Conservation (phyloP, 1,140 invertebrate species). For the Habropoda laboriosa region DNA sequence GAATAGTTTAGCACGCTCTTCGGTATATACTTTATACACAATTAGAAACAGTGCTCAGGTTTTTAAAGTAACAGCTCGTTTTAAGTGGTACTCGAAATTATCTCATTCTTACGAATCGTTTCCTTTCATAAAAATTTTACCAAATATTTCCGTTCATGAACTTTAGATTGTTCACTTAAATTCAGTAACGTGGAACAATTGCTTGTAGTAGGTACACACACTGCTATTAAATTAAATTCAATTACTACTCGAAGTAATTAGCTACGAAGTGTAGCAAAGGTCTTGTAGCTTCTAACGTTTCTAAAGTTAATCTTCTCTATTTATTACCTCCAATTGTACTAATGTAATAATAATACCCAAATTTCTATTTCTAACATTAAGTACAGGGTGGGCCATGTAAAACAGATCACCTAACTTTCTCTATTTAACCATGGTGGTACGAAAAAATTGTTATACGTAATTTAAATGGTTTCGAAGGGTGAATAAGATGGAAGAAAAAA, state of each 20-base stretch:
- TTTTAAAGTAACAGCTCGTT: background rate
- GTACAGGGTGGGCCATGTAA: no score
- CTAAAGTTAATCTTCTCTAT: no score
- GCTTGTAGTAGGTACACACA: background rate
- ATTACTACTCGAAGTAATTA: background rate
- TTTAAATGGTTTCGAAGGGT: no score
- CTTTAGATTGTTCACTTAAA: background rate
- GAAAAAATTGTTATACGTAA: no score
- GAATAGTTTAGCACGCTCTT: background rate
- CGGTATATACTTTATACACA: background rate
- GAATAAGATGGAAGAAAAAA: no score
- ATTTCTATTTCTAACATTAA: no score
- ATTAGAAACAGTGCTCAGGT: conserved; percentile 16
- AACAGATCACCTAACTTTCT: no score
- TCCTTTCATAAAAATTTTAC: background rate
- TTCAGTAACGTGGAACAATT: background rate
- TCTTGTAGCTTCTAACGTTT: no score
- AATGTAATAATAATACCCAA: no score
- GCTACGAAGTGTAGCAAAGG: no score
- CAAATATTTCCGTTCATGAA: background rate
- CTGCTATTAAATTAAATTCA: background rate
- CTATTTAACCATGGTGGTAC: no score
- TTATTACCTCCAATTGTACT: no score
- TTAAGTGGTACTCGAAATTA: background rate
- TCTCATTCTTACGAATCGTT: background rate